These are phyloP conservation scores for Rhamnusium bicolor DNA, from an alignment of 2,888 invertebrate genomes.

Conservation along the genomic window DNA sequence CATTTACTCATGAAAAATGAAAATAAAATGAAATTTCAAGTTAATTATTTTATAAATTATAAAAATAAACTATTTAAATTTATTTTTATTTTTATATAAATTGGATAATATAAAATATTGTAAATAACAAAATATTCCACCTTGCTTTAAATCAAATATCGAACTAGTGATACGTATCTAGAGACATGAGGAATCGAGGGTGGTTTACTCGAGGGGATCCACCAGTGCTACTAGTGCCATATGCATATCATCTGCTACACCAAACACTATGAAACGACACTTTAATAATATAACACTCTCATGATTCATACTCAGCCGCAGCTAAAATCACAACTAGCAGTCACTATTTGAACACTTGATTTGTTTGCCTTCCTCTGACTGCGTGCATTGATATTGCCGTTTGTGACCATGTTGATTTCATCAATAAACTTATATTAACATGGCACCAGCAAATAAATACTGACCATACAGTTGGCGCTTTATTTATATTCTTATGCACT, in stretches of 20 bases:
- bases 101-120: background rate
- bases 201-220: conserved; percentile 38
- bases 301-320: conserved; percentile 61
- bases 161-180: conserved; percentile 36
- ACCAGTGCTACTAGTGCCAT: conserved; percentile 46
- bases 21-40: too few relatives aligned
- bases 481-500: background rate
- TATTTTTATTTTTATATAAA: background rate
- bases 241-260: conserved; percentile 62
- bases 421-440: conserved; percentile 19
- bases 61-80: too few relatives aligned
- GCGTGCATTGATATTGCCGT: conserved; percentile 35
- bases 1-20: too few relatives aligned
- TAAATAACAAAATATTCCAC: conserved; percentile 11
- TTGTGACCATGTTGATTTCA: conserved; percentile 34
- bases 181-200: conserved; percentile 37
- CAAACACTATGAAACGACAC: conserved; percentile 60
- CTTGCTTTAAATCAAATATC: conserved; percentile 33
- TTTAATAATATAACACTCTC: conserved; percentile 64
- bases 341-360: conserved; percentile 62
- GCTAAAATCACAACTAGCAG: conserved; percentile 58
- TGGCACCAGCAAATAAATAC: background rate
- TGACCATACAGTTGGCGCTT: background rate
- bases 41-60: too few relatives aligned
- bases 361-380: conserved; percentile 57